phyloP scores from a whole-genome alignment of 2,797 vertebrate genomes.

The Gallinago nigripennis region DNA sequence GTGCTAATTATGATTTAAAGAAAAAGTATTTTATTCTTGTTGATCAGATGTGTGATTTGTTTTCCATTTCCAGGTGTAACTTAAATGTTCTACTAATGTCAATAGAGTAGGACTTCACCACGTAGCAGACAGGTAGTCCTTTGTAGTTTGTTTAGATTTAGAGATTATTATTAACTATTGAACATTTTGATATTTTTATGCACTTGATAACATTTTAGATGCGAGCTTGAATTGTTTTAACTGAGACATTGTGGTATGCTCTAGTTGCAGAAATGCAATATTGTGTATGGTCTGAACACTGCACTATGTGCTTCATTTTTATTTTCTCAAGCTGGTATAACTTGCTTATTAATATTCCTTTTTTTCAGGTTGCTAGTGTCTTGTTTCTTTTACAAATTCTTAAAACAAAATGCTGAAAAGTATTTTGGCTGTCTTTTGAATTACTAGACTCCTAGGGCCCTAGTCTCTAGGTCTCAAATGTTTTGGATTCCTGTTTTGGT shows the following conservation, averaged over 20 bases:
- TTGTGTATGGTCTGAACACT: background rate
- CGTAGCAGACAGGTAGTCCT: background rate
- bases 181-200: background rate
- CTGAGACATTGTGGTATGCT: background rate
- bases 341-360: background rate
- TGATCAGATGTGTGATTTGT: background rate
- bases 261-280: background rate
- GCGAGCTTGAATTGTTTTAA: background rate
- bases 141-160: background rate
- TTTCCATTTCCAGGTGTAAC: background rate
- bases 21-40: background rate
- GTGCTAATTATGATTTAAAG: background rate
- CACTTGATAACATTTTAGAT: background rate
- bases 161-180: background rate
- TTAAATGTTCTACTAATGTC: background rate
- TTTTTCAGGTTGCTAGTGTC: background rate
- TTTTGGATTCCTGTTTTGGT: background rate
- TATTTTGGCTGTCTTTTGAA: rapidly evolving
- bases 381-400: background rate
- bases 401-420: background rate
- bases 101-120: background rate
- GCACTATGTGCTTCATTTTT: background rate
- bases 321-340: background rate
- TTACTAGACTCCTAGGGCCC: background rate
- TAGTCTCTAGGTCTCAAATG: background rate